phyloP scores from a whole-genome alignment of 1,140 invertebrate genomes.

The Nixonia krombeini region DNA sequence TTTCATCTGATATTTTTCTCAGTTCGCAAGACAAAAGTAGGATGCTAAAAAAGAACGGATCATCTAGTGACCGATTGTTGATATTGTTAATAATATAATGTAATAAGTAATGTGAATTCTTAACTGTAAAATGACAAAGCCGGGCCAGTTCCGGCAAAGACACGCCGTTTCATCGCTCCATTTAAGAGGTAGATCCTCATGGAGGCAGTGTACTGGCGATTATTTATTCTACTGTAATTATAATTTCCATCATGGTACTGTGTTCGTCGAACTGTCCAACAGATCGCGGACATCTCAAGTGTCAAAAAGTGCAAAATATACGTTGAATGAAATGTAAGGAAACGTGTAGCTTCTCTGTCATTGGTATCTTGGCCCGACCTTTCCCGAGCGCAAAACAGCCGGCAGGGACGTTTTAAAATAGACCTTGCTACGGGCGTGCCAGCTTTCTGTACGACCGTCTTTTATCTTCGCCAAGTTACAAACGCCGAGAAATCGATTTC shows the following conservation, averaged over 20 bases:
- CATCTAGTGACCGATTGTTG: constrained; percentile 64
- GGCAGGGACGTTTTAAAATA: constrained; percentile 32
- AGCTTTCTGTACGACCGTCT: constrained; percentile 17
- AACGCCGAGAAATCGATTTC: constrained; percentile 11
- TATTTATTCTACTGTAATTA: constrained; percentile 31
- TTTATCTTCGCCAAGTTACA: constrained; percentile 3
- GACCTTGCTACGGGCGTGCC: constrained; percentile 13
- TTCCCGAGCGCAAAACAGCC: constrained; percentile 11
- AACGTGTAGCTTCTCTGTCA: constrained; percentile 7
- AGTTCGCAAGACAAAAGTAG: constrained; percentile 23
- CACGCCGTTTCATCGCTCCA: background rate
- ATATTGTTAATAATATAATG: constrained; percentile 58
- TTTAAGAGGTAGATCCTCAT: background rate
- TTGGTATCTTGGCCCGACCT: constrained; percentile 22
- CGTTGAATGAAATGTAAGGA: constrained; percentile 21
- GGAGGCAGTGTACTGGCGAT: constrained; percentile 5
- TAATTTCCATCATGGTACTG: constrained; percentile 15
- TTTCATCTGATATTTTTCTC: constrained; percentile 32
- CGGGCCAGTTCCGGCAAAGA: constrained; percentile 6
- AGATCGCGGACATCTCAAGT: constrained; percentile 7
- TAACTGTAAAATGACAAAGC: constrained; percentile 37
- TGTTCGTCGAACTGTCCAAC: constrained; percentile 15
- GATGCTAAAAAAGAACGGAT: constrained; percentile 19
- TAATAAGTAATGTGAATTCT: background rate
- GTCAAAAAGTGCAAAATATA: constrained; percentile 34